These are phyloP conservation scores for Mantis religiosa DNA, from an alignment of 2,888 invertebrate genomes.

Conservation along the genomic window DNA sequence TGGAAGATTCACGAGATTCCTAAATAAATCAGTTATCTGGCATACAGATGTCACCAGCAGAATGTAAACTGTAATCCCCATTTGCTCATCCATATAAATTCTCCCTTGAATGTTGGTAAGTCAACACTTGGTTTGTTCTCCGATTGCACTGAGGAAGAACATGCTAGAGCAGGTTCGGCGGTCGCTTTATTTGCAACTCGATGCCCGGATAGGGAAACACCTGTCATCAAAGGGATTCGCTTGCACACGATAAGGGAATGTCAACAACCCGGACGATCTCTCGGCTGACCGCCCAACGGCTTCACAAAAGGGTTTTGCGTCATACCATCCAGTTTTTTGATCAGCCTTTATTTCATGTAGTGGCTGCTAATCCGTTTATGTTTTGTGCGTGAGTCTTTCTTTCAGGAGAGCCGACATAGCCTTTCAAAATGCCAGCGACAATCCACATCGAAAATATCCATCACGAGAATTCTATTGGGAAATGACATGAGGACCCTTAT, in stretches of 20 bases:
- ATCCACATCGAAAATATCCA: no score
- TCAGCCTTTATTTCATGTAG: background rate
- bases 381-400: background rate
- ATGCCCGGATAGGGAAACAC: background rate
- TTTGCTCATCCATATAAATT: no score
- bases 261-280: background rate
- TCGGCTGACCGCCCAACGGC: background rate
- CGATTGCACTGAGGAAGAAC: background rate
- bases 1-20: no score
- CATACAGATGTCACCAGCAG: no score
- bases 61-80: no score
- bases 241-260: background rate
- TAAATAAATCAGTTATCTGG: no score
- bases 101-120: background rate
- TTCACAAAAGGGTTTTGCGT: background rate
- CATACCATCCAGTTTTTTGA: background rate
- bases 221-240: background rate
- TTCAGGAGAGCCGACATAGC: background rate
- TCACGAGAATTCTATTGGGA: no score
- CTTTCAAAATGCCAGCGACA: background rate
- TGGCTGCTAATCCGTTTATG: background rate
- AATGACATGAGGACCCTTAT: no score
- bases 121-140: background rate
- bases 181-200: background rate
- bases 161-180: background rate